These are phyloP conservation scores for Atta colombica DNA, from an alignment of 1,140 invertebrate genomes.

Conservation along the genomic window DNA sequence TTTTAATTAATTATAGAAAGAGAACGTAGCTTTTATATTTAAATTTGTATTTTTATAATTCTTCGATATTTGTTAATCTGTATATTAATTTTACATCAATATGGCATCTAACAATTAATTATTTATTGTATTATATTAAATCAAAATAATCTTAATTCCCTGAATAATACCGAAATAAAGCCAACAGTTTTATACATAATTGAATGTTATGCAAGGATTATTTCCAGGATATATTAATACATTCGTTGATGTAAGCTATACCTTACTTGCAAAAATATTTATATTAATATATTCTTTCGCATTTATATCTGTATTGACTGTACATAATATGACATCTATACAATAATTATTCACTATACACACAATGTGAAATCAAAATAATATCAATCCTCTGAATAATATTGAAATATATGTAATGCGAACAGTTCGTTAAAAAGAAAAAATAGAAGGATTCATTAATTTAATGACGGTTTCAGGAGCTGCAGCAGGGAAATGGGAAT, in stretches of 20 bases:
- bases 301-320: background rate
- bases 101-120: background rate
- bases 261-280: background rate
- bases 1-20: background rate
- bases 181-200: background rate
- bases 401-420: background rate
- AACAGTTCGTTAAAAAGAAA: background rate
- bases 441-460: background rate
- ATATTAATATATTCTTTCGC: background rate
- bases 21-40: background rate
- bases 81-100: background rate
- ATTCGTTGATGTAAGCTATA: background rate
- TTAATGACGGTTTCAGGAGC: constrained; percentile 74
- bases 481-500: constrained; percentile 81
- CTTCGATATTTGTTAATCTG: background rate
- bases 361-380: background rate
- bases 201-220: background rate
- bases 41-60: background rate
- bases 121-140: background rate
- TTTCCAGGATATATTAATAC: background rate
- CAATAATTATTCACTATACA: background rate
- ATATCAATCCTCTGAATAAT: background rate
- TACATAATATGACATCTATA: background rate
- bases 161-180: background rate
- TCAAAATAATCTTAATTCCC: background rate